A percentile compares a stretch with the other conserved stretches of the same genome.
These are phyloP conservation scores for Eptesicus fuscus DNA, from an alignment of 2,113 vertebrate species.

Conservation along the genomic window DNA sequence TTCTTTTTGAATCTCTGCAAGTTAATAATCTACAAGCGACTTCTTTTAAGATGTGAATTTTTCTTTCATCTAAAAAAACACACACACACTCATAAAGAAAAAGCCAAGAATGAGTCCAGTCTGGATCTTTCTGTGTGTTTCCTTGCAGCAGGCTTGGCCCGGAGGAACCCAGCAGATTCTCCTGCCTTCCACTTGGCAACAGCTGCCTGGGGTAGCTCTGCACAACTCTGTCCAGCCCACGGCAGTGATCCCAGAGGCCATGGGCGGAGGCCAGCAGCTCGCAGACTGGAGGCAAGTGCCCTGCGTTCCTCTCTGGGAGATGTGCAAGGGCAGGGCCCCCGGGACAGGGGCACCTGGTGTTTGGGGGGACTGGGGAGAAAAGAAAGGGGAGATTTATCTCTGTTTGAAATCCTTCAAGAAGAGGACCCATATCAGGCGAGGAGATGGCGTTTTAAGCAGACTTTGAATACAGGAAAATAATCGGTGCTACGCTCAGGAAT, in stretches of 20 bases:
- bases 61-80: slow-evolving; percentile 55
- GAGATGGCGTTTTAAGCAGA: not conserved
- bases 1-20: slow-evolving; percentile 83
- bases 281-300: slow-evolving; percentile 91
- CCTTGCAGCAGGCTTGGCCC: slow-evolving; percentile 95
- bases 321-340: not conserved
- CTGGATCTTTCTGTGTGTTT: slow-evolving; percentile 79
- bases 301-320: not conserved
- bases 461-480: not conserved
- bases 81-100: not conserved
- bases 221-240: slow-evolving; percentile 92
- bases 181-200: slow-evolving; percentile 97
- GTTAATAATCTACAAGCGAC: slow-evolving; percentile 80
- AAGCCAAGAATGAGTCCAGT: slow-evolving; percentile 72
- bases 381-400: not conserved
- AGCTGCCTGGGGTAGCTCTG: slow-evolving; percentile 94
- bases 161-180: slow-evolving; percentile 97
- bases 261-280: slow-evolving; percentile 85
- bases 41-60: slow-evolving; percentile 76
- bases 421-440: not conserved
- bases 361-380: not conserved
- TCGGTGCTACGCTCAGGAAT: not conserved
- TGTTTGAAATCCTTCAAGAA: slow-evolving; percentile 20
- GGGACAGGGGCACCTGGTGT: not conserved
- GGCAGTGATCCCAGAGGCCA: slow-evolving; percentile 88